Evolutionary conservation across 1,140 invertebrate genomes (phyloP), one percentile per base, ranked within the genome.

Genomic region (Eufriesea mexicana): DNA sequence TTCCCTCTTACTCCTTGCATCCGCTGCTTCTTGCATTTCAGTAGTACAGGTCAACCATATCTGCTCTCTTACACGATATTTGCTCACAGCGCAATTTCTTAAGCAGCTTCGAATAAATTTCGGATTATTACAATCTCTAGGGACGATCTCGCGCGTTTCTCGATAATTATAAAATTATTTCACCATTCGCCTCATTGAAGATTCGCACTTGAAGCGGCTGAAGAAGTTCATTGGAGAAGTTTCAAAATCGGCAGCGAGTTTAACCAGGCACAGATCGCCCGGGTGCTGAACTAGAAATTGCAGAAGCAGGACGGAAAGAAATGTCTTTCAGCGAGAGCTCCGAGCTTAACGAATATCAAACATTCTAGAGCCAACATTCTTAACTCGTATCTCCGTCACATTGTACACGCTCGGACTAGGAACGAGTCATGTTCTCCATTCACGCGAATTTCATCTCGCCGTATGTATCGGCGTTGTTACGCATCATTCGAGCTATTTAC

Each of bases 321-420:
- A 23, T 25, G 9, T 42, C 23, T 35, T 35, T 72, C 12, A 4
- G 1, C 28, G 42, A 72, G 28, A 55, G 23, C 12, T 28, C 70
- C 28, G 20, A 42, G 70, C 70, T 72, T 72, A 72, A 61, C 73
- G 73, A 75, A 74, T 61, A 74, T 74, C 72, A 59, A 75, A 61
- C 55, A 61, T 61, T 49, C 25, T 45, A 23, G 73, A 35, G 14
- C 16, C 42, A 25, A 61, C n/a, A 28, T 45, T 59, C 72, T 74
- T n/a, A 59, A 74, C 55, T 47, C 42, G 35, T 23, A n/a, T 59
- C 20, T 25, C 35, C n/a, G 28, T 71, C 42, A 18, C 49, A 55
- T 74, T 49, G 57, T 61, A 45, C 20, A 9, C 12, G n/a, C 5
- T 6, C 28, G 9, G 7, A 51, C 4, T 35, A 57, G 51, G n/a